Evolutionary conservation across 2,797 vertebrate species (phyloP).

Genomic region (Pachyuromys duprasi): DNA sequence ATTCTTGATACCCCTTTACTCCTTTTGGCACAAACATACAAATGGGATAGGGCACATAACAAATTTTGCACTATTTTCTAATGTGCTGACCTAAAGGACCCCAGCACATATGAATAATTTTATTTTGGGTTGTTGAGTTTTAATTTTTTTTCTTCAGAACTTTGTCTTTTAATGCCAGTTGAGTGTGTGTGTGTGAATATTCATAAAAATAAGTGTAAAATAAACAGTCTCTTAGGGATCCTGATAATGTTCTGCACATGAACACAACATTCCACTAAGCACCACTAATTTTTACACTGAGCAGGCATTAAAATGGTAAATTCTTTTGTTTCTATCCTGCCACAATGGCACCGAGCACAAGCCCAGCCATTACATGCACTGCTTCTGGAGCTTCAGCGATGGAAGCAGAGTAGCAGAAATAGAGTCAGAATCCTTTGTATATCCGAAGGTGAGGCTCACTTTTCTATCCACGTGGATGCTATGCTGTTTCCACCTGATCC

Average conservation of each 20-base stretch:
- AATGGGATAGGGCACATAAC: background rate
- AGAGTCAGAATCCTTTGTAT: conserved; percentile 38
- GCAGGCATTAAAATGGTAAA: background rate
- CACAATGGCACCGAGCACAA: background rate
- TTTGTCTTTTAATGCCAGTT: conserved; percentile 52
- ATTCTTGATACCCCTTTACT: background rate
- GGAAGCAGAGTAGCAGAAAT: conserved; percentile 25
- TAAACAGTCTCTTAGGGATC: background rate
- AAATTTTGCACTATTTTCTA: background rate
- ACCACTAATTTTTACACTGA: background rate
- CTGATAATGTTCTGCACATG: conserved; percentile 25
- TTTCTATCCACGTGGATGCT: background rate
- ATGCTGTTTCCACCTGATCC: conserved; percentile 43
- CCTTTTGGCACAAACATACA: background rate
- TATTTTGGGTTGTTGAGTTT: conserved; percentile 54
- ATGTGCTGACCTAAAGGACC: background rate
- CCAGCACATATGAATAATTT: conserved; percentile 58
- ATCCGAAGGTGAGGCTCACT: conserved; percentile 12
- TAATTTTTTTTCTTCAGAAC: conserved; percentile 52
- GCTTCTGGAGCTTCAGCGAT: conserved; percentile 7
- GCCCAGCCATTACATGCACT: conserved; percentile 44
- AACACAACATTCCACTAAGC: background rate
- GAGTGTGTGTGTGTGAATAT: conserved; percentile 72
- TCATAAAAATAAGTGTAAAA: conserved; percentile 65
- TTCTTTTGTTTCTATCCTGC: background rate